phyloP scores from a whole-genome alignment of 2,797 vertebrate genomes.

The Chelonia mydas region DNA sequence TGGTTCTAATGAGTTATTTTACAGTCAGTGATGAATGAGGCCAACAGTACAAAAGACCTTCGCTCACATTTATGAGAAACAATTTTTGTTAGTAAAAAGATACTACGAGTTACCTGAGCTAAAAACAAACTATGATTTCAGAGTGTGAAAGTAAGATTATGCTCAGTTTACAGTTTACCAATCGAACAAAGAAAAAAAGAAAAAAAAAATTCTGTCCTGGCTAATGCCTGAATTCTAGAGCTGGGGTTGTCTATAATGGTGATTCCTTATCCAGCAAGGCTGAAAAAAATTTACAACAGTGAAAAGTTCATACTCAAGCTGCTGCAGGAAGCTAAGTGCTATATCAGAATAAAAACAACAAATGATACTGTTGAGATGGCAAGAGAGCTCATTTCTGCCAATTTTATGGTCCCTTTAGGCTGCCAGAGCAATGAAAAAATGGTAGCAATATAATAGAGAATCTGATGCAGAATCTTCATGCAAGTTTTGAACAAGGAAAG shows the following conservation, averaged over 20 bases:
- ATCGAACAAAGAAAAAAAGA: background rate
- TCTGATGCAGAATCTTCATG: background rate
- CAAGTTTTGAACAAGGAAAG: background rate
- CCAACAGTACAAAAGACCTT: constrained; percentile 57
- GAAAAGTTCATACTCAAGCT: background rate
- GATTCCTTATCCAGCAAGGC: background rate
- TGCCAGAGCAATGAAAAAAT: background rate
- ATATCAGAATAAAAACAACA: background rate
- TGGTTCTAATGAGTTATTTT: constrained; percentile 40
- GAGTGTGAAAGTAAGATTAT: background rate
- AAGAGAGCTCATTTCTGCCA: background rate
- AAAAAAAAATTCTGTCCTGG: background rate
- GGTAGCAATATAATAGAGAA: background rate
- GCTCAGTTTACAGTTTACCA: background rate
- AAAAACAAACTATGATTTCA: constrained; percentile 24
- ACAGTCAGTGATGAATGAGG: background rate
- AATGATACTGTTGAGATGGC: background rate
- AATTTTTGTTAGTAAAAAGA: constrained; percentile 43
- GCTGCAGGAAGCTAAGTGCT: background rate
- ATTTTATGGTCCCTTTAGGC: background rate
- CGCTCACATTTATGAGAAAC: constrained; percentile 40
- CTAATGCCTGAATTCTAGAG: background rate
- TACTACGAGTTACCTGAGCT: constrained; percentile 29
- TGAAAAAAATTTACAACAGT: background rate
- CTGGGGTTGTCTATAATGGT: background rate